Conservation (phyloP, 2,113 vertebrate species). For the Oryctolagus cuniculus region DNA sequence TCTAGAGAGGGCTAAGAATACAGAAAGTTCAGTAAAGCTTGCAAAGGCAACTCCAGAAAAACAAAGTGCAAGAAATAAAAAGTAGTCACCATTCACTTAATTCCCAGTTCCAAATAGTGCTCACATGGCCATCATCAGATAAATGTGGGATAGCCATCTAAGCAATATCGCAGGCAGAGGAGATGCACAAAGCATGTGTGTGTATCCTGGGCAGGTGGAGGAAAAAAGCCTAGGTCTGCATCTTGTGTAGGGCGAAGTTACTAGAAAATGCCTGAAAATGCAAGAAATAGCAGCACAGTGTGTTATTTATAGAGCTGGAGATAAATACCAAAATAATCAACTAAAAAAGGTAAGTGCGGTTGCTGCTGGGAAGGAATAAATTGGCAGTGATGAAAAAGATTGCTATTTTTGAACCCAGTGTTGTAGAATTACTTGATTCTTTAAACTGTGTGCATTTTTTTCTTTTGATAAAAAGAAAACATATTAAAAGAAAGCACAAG, state of each 20-base stretch:
- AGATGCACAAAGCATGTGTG: background rate
- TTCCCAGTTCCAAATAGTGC: background rate
- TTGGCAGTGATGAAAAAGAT: constrained; percentile 8
- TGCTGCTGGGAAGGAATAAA: constrained; percentile 61
- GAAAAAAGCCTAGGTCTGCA: background rate
- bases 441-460: background rate
- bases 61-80: background rate
- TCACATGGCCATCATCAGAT: background rate
- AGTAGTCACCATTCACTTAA: background rate
- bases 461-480: constrained; percentile 22
- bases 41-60: background rate
- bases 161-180: background rate
- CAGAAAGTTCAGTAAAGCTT: background rate
- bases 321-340: constrained; percentile 77
- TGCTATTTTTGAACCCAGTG: constrained; percentile 69
- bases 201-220: background rate
- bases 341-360: constrained; percentile 42
- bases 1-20: background rate
- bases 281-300: constrained; percentile 56
- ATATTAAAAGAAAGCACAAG: background rate
- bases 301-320: constrained; percentile 69
- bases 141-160: background rate
- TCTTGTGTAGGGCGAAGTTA: constrained; percentile 44
- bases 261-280: constrained; percentile 50
- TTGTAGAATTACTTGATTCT: constrained; percentile 1